A percentile compares a stretch with the other conserved stretches of the same genome.
Evolutionary conservation across 2,113 vertebrate genomes (phyloP).

Genomic region (Misgurnus anguillicaudatus): DNA sequence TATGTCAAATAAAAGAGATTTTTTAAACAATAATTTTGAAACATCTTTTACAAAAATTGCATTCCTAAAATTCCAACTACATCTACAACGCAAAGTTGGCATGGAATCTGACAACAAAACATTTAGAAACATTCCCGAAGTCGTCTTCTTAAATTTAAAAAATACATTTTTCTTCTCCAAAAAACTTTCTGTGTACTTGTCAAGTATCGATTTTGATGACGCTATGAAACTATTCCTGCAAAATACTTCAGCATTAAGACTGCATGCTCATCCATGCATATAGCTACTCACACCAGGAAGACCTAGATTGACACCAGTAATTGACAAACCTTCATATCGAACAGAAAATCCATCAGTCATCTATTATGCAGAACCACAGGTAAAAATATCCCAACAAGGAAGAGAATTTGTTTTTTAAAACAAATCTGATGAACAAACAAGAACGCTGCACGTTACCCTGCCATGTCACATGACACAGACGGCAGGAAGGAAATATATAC

Average conservation of each 20-base stretch:
- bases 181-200: too few relatives aligned
- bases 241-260: background rate
- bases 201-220: too few relatives aligned
- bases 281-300: background rate
- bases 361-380: background rate
- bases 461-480: constrained; percentile 61
- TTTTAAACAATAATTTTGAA: too few relatives aligned
- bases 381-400: background rate
- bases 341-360: constrained; percentile 30
- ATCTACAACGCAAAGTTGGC: too few relatives aligned
- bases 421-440: background rate
- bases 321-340: constrained; percentile 1
- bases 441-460: background rate
- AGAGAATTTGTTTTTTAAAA: background rate
- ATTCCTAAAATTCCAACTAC: too few relatives aligned
- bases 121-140: too few relatives aligned
- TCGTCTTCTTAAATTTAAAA: too few relatives aligned
- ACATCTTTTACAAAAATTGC: too few relatives aligned
- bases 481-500: constrained; percentile 55
- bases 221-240: background rate
- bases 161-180: too few relatives aligned
- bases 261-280: background rate
- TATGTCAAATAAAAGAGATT: too few relatives aligned
- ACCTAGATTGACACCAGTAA: background rate
- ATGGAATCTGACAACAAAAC: too few relatives aligned